phyloP scores from a whole-genome alignment of 2,113 vertebrate species.

The Diglossa brunneiventris region DNA sequence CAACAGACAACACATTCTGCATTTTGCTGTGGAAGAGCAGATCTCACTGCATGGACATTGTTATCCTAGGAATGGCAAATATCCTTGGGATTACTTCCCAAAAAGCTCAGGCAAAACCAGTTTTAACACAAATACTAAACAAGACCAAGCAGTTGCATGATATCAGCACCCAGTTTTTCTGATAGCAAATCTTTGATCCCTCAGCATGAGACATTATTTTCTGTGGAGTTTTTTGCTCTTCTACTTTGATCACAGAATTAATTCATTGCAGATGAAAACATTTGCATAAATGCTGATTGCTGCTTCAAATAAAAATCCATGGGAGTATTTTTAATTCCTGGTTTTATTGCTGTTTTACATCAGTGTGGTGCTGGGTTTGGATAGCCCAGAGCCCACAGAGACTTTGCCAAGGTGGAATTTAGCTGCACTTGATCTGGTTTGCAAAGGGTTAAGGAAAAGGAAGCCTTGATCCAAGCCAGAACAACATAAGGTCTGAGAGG shows the following conservation, averaged over 20 bases:
- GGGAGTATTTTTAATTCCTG: background rate
- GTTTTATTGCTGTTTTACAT: background rate
- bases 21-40: background rate
- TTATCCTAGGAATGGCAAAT: background rate
- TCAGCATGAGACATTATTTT: background rate
- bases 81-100: background rate
- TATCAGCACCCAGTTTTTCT: background rate
- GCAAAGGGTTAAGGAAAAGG: conserved; percentile 48
- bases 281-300: background rate
- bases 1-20: background rate
- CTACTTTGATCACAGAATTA: background rate
- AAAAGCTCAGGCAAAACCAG: background rate
- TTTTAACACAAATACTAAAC: background rate
- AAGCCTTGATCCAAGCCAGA: conserved; percentile 68
- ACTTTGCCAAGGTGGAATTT: background rate
- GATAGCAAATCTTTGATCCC: background rate
- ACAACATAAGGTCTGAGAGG: conserved; percentile 79
- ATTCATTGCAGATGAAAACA: background rate
- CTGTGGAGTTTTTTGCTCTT: background rate
- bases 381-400: background rate
- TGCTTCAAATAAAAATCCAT: background rate
- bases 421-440: background rate
- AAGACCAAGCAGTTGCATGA: background rate
- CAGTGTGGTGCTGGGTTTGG: background rate
- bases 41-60: background rate